Conservation (phyloP, 2,888 invertebrate species). For the Portevinia maculata region DNA sequence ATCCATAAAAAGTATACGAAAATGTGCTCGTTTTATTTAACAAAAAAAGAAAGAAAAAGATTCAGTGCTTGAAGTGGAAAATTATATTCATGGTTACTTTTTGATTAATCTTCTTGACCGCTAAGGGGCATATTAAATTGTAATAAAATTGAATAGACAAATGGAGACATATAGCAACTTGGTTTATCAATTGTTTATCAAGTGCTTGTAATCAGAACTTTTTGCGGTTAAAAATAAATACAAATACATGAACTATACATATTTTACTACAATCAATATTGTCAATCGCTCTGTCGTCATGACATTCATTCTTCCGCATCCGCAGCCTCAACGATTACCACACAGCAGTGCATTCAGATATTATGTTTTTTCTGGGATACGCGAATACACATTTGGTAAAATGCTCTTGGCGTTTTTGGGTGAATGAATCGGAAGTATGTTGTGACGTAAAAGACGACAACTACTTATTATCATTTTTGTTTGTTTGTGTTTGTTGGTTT, state of each 20-base stretch:
- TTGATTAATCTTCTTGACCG: conserved; percentile 2
- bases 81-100: conserved; percentile 9
- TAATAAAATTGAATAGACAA: conserved; percentile 17
- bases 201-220: conserved; percentile 13
- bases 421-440: conserved; percentile 27
- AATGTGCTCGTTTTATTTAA: not conserved
- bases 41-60: not conserved
- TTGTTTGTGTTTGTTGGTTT: not conserved
- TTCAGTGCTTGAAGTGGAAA: conserved; percentile 39
- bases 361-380: not conserved
- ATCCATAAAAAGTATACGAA: not conserved
- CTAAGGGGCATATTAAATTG: too few species aligned
- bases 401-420: conserved; percentile 26
- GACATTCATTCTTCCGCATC: conserved; percentile 11
- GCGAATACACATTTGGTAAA: conserved; percentile 17
- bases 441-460: conserved; percentile 17
- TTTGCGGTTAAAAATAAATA: conserved; percentile 24
- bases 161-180: conserved; percentile 6
- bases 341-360: conserved; percentile 2
- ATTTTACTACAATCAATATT: conserved; percentile 3
- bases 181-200: conserved; percentile 40
- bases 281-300: conserved; percentile 5
- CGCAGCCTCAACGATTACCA: conserved; percentile 2
- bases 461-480: conserved; percentile 15
- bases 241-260: not conserved